Base-by-base conservation (phyloP, 1,140 invertebrate species). In the Gryllus bimaculatus region DNA sequence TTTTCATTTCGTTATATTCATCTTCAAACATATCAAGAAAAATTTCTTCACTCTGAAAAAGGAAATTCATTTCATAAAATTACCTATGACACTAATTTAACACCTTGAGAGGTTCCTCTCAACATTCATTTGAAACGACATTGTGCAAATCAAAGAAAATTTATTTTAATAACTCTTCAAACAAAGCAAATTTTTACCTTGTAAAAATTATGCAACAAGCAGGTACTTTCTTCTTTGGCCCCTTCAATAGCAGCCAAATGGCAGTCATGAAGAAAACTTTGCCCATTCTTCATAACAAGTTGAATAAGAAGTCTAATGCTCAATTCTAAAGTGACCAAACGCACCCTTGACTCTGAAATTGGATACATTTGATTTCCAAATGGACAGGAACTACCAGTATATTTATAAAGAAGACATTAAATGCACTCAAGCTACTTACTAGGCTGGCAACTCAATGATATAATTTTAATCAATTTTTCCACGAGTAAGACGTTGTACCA, bases 11-110 rank as follows among this genome's bases (percentile, higher is more conserved):
- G 84, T 93, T 94, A 86, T 90, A 94, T 89, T 99, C 98, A 86
- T 99, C 96, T 87, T 99, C 98, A 87, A 99, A 99, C 91, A 99
- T 96, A 85, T 99, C 98, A 48, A 99, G 87, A 88, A 99, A 99
- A 81, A 99, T 97, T 84, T 99, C 97, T 89, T 99, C 97, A 84
- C 94, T 96, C 91, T 93, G 84, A 78, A 86, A 83, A 77, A 78
- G 79, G 74, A 73, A 79, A 66, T 39, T 48, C 47, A 78, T 8
- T 12, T 21, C n/a, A 47, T 13, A 39, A 39, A 39, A 39, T 39
- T 26, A 1, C 5, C 13, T 5, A 21, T 4, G 2, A 76, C 1
- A 76, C 7, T n/a, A 39, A 39, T 39, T 39, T 39, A 39, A 79
- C 48, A 8, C 73, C 75, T 80, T 77, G 73, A 47, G 7, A n/a